phyloP scores from a whole-genome alignment of 2,888 invertebrate genomes.

The Sabatieria punctata region DNA sequence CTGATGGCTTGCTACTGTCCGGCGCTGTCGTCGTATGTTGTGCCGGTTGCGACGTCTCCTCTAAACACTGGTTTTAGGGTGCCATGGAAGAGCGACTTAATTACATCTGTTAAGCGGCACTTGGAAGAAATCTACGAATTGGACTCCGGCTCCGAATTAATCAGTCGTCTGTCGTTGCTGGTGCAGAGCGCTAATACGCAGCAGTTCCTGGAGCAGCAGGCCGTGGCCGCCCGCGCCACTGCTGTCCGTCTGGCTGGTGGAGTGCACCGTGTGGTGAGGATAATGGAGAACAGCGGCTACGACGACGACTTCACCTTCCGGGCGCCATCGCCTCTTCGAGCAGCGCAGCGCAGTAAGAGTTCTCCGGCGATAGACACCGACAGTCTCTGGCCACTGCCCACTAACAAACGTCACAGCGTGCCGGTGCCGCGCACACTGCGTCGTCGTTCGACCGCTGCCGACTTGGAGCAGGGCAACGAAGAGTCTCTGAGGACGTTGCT shows the following conservation, averaged over 20 bases:
- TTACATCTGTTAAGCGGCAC: neutral
- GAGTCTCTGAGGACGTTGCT: no score
- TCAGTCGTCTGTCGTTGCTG: neutral
- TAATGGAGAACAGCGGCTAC: constrained; percentile 6
- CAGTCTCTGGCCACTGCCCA: no score
- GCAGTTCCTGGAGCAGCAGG: neutral
- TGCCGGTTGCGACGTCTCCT: no score
- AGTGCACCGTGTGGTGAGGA: constrained; percentile 2
- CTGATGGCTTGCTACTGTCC: neutral
- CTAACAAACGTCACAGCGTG: no score
- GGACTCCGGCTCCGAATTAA: no score
- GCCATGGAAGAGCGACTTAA: neutral
- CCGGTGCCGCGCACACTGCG: no score
- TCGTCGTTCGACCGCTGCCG: no score
- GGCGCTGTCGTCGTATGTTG: neutral
- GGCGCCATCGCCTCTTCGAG: neutral
- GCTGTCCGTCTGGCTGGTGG: constrained; percentile 2
- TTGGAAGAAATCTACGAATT: neutral
- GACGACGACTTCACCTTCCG: constrained; percentile 9
- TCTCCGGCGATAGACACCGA: no score
- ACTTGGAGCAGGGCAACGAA: no score
- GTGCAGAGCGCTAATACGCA: neutral
- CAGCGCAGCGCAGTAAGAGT: no score
- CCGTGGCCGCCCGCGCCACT: neutral
- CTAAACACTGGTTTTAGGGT: no score